Evolutionary conservation across 1,140 invertebrate species (phyloP).

Genomic region (Venustaconcha ellipsiformis): DNA sequence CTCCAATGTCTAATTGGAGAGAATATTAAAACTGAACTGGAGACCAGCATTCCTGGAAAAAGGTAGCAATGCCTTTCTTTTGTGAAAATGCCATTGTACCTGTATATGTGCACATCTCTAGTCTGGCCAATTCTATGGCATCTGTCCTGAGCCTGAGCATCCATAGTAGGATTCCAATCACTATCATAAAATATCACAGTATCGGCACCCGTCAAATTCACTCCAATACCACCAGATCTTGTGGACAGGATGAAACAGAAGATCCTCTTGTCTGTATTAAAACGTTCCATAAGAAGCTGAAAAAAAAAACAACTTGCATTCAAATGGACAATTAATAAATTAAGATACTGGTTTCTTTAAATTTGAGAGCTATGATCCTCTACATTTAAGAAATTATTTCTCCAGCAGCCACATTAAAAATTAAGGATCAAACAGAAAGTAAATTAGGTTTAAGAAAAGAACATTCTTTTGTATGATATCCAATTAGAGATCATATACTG

Average conservation of each 20-base stretch:
- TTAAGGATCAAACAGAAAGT: too few relatives aligned
- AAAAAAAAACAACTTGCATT: conserved; percentile 30
- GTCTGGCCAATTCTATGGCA: conserved; percentile 99
- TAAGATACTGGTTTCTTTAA: too few relatives aligned
- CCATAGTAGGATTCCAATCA: conserved; percentile 99
- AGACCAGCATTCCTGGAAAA: too few relatives aligned
- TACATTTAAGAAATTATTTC: too few relatives aligned
- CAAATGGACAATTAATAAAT: too few relatives aligned
- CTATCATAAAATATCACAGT: conserved; percentile 99
- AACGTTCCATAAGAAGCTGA: conserved; percentile 94
- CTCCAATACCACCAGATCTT: conserved; percentile 96
- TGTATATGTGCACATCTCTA: conserved; percentile 98
- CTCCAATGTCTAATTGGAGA: too few relatives aligned
- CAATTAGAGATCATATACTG: too few relatives aligned
- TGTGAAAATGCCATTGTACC: conserved; percentile 67
- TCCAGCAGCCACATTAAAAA: too few relatives aligned
- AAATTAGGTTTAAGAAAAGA: too few relatives aligned
- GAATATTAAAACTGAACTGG: too few relatives aligned
- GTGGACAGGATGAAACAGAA: conserved; percentile 99
- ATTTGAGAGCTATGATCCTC: too few relatives aligned
- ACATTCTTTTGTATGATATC: too few relatives aligned
- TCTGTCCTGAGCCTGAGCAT: conserved; percentile 97
- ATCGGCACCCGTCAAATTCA: conserved; percentile 99
- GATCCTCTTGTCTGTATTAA: conserved; percentile 94
- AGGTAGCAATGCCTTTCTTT: background rate